Conservation (phyloP, 2,113 vertebrate genomes). For the Cyrtonyx montezumae region DNA sequence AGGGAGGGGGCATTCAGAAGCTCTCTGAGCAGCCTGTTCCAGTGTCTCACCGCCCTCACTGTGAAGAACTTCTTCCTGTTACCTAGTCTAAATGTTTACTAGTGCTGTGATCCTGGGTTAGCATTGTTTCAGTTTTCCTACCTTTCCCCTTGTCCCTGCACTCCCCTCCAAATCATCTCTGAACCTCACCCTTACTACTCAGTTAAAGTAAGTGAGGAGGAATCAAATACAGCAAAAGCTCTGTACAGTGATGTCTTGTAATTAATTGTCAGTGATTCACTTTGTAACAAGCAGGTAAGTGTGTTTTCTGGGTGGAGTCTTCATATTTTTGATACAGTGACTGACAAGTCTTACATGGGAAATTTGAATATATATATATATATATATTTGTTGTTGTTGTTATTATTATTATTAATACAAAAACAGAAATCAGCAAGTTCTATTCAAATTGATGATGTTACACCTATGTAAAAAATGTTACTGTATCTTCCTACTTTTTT, state of each 20-base stretch:
- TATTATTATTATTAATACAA: not conserved
- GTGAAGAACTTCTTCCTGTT: no score
- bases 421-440: not conserved
- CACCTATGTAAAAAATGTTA: not conserved
- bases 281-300: constrained; percentile 67
- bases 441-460: not conserved
- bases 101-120: constrained; percentile 46
- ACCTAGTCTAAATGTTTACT: not conserved
- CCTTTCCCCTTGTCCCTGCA: constrained; percentile 14
- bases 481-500: not conserved
- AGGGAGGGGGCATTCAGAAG: no score
- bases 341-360: not conserved
- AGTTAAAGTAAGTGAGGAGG: constrained; percentile 51
- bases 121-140: constrained; percentile 52
- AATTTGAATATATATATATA: not conserved
- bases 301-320: not conserved
- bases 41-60: no score
- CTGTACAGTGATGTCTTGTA: constrained; percentile 8
- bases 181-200: constrained; percentile 25
- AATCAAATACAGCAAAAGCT: not conserved
- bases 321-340: not conserved
- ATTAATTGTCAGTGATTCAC: not conserved
- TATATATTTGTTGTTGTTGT: not conserved
- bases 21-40: no score
- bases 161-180: constrained; percentile 45